Evolutionary conservation across 2,888 invertebrate species (phyloP).

Genomic region (Prostheceraeus crozeri): DNA sequence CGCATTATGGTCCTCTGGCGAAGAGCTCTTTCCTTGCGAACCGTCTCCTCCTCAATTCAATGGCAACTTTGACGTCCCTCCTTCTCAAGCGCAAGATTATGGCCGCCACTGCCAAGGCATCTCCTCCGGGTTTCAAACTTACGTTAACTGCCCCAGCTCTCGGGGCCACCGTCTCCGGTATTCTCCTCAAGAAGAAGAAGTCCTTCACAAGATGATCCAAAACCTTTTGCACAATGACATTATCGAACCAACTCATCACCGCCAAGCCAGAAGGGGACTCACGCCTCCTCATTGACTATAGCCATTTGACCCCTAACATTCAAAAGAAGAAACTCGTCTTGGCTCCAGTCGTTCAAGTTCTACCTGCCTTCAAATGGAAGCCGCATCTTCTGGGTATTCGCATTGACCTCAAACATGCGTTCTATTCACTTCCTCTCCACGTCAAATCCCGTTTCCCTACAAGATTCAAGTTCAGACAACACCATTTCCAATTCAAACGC

Average conservation of each 20-base stretch:
- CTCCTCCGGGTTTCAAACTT: no score
- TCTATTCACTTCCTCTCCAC: not conserved
- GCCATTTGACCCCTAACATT: not conserved
- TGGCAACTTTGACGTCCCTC: no score
- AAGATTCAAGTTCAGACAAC: not conserved
- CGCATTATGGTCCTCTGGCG: no score
- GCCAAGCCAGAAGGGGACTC: not conserved
- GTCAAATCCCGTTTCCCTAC: not conserved
- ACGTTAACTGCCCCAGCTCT: no score
- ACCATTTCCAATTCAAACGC: not conserved
- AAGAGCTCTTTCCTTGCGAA: no score
- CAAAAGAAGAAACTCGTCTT: not conserved
- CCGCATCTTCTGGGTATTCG: not conserved
- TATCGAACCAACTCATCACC: conserved; percentile 1
- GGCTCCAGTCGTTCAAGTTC: not conserved
- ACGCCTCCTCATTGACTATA: not conserved
- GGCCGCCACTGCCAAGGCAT: no score
- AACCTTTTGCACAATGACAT: no score
- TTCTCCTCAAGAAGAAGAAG: no score
- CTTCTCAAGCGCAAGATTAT: no score
- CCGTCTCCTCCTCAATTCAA: no score
- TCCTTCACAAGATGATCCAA: no score
- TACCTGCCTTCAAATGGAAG: not conserved
- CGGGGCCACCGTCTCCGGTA: no score
- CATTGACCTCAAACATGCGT: not conserved